Base-by-base conservation (phyloP, 1,140 invertebrate species). In the Diachasma alloeum region DNA sequence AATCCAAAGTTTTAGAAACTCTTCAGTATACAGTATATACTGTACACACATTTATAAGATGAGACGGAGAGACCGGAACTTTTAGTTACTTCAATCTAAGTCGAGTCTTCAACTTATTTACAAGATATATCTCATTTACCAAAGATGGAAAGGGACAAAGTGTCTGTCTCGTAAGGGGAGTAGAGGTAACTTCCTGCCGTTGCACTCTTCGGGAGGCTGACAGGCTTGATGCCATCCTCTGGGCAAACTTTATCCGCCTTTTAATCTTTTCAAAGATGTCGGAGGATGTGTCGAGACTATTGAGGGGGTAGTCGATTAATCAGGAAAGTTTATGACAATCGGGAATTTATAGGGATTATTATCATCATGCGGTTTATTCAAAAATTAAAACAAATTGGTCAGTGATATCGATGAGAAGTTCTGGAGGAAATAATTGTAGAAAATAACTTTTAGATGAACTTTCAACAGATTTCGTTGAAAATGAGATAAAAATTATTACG, bases 71-170 rank as follows among this genome's bases (percentile, higher is more conserved):
- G 4, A 24, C 24, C 26, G 9, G 36, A 68, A 68, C 66, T 68
- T 37, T 68, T 37, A 39, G 36, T 39, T 68, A 68, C 66, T 68
- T 39, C 36, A 68, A 39, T 68, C 66, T 68, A 39, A 37, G n/a
- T 68, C 66, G 36, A 68, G 66, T 42, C 36, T 68, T 68, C 66
- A 68, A 68, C 31, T 68, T 68, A 68, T 68, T 68, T 68, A 68
- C 66, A 37, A 68, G 66, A 68, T 39, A 68, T 68, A 39, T 63
- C 36, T 36, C 36, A 19, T 68, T 68, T 68, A 19, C 66, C 31
- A 15, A 68, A 68, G 66, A 68, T 68, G 66, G 66, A 68, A 19
- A 68, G 31, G 66, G 36, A 68, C 36, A 63, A 63, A 68, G 31
- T 68, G 66, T 68, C 66, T 68, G 26, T 63, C 59, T 63, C 59